phyloP scores from a whole-genome alignment of 2,888 invertebrate species.

The Pemphredon lugubris region DNA sequence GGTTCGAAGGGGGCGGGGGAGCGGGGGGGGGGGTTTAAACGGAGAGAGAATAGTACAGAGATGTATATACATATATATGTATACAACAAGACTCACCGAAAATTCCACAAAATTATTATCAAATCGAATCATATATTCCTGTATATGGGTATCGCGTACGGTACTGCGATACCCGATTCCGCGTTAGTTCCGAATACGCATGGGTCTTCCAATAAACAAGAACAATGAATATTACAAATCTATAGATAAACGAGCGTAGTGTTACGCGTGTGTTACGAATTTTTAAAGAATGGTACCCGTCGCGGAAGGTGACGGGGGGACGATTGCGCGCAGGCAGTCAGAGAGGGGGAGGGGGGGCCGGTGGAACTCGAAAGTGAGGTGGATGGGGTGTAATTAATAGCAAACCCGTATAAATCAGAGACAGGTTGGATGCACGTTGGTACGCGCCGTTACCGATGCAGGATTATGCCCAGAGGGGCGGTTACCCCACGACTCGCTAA shows the following conservation, averaged over 20 bases:
- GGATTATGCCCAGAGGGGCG: conserved; percentile 80
- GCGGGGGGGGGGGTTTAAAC: conserved; percentile 17
- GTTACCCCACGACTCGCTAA: conserved; percentile 79
- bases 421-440: conserved; percentile 76
- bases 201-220: no score
- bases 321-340: not conserved
- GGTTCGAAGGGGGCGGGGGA: conserved; percentile 9
- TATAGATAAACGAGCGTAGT: no score
- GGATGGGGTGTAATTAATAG: conserved; percentile 78
- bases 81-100: no score
- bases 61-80: no score
- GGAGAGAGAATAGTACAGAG: no score
- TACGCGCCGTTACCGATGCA: conserved; percentile 71
- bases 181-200: no score
- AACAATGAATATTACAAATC: no score
- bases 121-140: no score
- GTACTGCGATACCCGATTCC: no score
- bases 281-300: not conserved
- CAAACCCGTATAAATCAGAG: conserved; percentile 81
- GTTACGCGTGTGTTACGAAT: no score
- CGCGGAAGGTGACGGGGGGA: conserved; percentile 14
- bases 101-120: no score
- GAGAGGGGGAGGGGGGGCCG: conserved; percentile 15
- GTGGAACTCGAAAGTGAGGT: conserved; percentile 38
- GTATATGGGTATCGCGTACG: no score